A percentile compares a stretch with the other conserved stretches of the same genome.
Conservation (phyloP, 1,140 invertebrate species). For the Drosophila bocqueti region DNA sequence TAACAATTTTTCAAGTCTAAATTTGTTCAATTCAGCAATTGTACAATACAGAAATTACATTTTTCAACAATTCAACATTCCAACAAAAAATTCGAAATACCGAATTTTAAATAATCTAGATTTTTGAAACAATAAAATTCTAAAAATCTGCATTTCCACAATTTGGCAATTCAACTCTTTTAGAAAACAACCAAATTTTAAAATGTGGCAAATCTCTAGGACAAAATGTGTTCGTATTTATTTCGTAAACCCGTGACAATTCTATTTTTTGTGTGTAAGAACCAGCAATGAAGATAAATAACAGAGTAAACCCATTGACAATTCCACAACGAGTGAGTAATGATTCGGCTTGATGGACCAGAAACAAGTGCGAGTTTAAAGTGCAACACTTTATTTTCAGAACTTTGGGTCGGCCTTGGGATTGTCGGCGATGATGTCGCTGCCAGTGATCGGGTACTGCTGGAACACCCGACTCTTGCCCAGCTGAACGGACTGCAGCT, state of each 20-base stretch:
- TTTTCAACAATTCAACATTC: not conserved
- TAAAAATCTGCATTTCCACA: no score
- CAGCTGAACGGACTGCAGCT: constrained; percentile 63
- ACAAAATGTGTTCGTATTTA: not conserved
- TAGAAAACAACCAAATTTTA: not conserved
- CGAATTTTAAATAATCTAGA: no score
- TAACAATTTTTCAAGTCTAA: not conserved
- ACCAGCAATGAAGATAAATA: constrained; percentile 30
- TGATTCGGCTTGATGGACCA: constrained; percentile 1
- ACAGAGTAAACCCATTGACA: constrained; percentile 15
- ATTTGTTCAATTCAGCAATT: not conserved
- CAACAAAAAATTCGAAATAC: no score
- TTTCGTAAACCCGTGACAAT: not conserved
- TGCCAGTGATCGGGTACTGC: constrained; percentile 69
- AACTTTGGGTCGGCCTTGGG: constrained; percentile 44
- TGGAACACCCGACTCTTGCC: constrained; percentile 70
- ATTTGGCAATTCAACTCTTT: not conserved
- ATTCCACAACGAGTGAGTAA: constrained; percentile 17
- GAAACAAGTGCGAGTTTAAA: not conserved
- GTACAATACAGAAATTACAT: not conserved
- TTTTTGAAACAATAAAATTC: not conserved
- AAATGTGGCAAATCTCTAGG: not conserved
- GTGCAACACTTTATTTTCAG: constrained; percentile 45
- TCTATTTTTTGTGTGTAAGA: not conserved
- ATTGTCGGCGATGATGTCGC: constrained; percentile 19